Evolutionary conservation across 2,888 invertebrate genomes (phyloP), one percentile per base, ranked within the genome.

Genomic region (Scaptomyza flava): DNA sequence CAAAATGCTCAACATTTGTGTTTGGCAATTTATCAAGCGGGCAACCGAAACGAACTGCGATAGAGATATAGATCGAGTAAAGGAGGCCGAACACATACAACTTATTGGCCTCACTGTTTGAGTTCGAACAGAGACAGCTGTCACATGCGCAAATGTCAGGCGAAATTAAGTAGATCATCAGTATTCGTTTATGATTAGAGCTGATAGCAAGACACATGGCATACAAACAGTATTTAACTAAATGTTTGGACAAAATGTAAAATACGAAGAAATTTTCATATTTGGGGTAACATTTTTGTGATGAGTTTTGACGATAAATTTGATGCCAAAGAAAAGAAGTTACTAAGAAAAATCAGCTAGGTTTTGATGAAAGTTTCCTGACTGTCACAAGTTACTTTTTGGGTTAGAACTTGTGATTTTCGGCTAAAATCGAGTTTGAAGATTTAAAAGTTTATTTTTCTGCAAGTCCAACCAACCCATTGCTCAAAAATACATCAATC

Each of bases 131-230:
- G 36, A 34, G 38, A 17, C 71, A 66, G 79, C 79, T 78, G 77
- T 67, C 71, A 56, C 12, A 56, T 34, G 27, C 41, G 43, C 57
- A 65, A 67, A 71, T 75, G 76, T 67, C 62, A 59, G 33, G 12
- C 57, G 12, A 72, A 63, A 66, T 77, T 42, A 56, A 59, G 54
- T 64, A 61, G 73, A 73, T 74, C 43, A 64, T 75, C 74, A 75
- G 42, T 66, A 52, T 36, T 59, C 45, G 33, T 57, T 54, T 42
- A 27, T n/a, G 30, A 31, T 67, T n/a, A 41, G 17, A 12, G 17
- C 46, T 68, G 68, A 72, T 76, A 77, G 65, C 43, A 57, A 36
- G 45, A 51, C 59, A 68, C 41, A 75, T 75, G 71, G 17, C 30
- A 43, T 9, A 27, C 7, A 45, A 45, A 30, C 7, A 12, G 14